Evolutionary conservation across 2,888 invertebrate genomes (phyloP), one percentile per base, ranked within the genome.

Genomic region (Tiliacea aurago): DNA sequence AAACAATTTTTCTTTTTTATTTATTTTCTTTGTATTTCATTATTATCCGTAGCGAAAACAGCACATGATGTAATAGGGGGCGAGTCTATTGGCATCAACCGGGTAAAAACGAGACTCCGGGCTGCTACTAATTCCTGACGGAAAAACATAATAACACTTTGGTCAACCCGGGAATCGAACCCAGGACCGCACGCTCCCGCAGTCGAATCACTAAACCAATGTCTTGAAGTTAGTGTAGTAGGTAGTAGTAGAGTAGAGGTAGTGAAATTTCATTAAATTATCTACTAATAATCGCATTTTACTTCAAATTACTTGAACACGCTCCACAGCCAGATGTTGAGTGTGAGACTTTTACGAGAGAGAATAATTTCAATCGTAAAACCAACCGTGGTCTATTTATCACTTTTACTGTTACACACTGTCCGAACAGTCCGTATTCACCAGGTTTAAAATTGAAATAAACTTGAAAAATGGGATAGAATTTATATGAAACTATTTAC

Each of bases 321-420:
- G 11, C 45, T 9, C 23, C 15, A 15, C 11, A 20, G 10, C n/a
- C 49, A 33, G 33, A 58, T 23, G 37, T 10, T 9, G 23, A 74
- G 23, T 51, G 28, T 41, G 33, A 9, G 37, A 41, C n/a, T 45
- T 45, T 73, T 73, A 73, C 37, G 41, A 75, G 43, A 6, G 5
- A n/a, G 23, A 58, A 56, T 76, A 49, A 43, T 43, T 65, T 49
- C 4, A 15, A 11, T 49, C 23, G 43, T 64, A 18, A 74, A 73
- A 11, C 41, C 15, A 63, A 64, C 23, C 28, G 56, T 33, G 33
- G 2, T 49, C 5, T 47, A 28, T 41, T 28, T n/a, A 43, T 58
- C 18, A 33, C 15, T 33, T 47, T 18, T 20, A 15, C 41, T 23
- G n/a, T 13, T 37, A 37, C 10, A 23, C 6, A 41, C 23, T 41